phyloP scores from a whole-genome alignment of 2,113 vertebrate species.

The Pelvicachromis taeniatus region DNA sequence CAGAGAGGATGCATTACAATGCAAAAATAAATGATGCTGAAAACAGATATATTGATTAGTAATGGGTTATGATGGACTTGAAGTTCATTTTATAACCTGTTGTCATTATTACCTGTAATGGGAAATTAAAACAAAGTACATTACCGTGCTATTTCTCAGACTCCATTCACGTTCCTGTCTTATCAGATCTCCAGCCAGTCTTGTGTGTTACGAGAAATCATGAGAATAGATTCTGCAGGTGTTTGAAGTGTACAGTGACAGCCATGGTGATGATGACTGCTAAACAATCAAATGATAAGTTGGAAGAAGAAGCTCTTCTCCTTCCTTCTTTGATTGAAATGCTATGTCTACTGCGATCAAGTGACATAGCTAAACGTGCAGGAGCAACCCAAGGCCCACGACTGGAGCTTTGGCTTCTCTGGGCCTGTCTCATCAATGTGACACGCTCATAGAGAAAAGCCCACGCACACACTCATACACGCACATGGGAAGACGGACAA shows the following conservation, averaged over 20 bases:
- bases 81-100: neutral
- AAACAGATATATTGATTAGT: conserved; percentile 27
- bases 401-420: conserved; percentile 27
- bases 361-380: conserved; percentile 11
- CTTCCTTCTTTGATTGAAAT: neutral
- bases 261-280: neutral
- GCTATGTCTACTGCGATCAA: conserved; percentile 7
- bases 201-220: neutral
- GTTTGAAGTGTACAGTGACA: neutral
- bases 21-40: neutral
- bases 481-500: neutral
- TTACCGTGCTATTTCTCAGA: neutral
- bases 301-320: neutral
- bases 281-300: neutral
- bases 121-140: conserved; percentile 6
- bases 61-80: conserved; percentile 3
- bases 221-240: neutral
- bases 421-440: conserved; percentile 67
- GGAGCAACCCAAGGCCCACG: neutral
- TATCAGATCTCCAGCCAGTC: neutral
- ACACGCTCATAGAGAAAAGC: conserved; percentile 25
- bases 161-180: neutral
- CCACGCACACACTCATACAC: neutral
- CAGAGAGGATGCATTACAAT: conserved; percentile 33
- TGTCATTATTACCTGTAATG: conserved; percentile 1